Conservation (phyloP, 2,797 vertebrate genomes). For the Buphagus erythrorhynchus region DNA sequence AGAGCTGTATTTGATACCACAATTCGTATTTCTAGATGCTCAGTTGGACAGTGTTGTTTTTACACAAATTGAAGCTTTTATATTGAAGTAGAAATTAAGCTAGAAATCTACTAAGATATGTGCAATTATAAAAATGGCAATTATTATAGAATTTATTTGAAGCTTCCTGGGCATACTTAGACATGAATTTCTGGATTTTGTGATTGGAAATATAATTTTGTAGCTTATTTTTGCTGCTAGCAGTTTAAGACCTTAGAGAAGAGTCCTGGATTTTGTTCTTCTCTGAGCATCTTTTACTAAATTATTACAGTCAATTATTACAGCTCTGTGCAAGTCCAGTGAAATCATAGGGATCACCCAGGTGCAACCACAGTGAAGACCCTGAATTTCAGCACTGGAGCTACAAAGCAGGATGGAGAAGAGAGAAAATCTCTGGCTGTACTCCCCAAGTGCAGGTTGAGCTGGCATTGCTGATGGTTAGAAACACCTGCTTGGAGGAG, state of each 20-base stretch:
- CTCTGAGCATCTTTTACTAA: background rate
- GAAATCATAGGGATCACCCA: background rate
- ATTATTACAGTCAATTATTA: background rate
- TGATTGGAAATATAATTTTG: background rate
- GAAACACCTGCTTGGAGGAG: slow-evolving; percentile 6
- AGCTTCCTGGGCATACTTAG: background rate
- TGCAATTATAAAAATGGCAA: background rate
- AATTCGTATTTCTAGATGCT: background rate
- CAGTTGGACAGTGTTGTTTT: background rate
- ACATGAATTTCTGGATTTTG: background rate
- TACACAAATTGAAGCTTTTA: background rate
- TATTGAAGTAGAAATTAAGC: background rate
- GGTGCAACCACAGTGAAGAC: background rate
- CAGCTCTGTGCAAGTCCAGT: background rate
- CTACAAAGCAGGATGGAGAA: background rate
- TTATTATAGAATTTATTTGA: background rate
- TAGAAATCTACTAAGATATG: background rate
- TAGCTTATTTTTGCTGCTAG: background rate
- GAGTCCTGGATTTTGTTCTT: background rate
- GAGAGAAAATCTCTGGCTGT: background rate
- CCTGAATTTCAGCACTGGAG: background rate
- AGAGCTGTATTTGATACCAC: background rate
- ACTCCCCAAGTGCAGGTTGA: background rate
- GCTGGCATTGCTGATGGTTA: background rate
- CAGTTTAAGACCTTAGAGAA: background rate